Conservation (phyloP, 2,113 vertebrate genomes). For the Aspidoscelis tigris region DNA sequence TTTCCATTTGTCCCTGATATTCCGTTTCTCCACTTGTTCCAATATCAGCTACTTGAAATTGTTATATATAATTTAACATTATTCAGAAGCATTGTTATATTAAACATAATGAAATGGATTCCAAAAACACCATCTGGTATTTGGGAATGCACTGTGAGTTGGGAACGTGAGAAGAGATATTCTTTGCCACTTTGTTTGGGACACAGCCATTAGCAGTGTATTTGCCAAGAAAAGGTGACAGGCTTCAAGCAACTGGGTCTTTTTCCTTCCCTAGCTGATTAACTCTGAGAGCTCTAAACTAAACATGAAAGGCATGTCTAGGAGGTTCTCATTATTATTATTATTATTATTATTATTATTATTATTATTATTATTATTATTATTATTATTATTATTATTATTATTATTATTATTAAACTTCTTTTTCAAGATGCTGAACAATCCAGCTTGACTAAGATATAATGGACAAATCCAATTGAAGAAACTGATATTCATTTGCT, state of each 20-base stretch:
- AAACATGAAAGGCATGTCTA: slow-evolving; percentile 58
- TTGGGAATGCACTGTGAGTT: slow-evolving; percentile 86
- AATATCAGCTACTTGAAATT: slow-evolving; percentile 80
- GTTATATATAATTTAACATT: slow-evolving; percentile 90
- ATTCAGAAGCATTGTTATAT: slow-evolving; percentile 90
- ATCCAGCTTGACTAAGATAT: slow-evolving; percentile 40
- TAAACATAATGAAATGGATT: slow-evolving; percentile 90
- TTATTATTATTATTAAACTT: no score
- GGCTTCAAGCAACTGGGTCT: slow-evolving; percentile 81
- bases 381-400: background rate
- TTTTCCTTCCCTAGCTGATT: slow-evolving; percentile 70
- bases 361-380: slow-evolving; percentile 7
- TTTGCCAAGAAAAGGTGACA: slow-evolving; percentile 97
- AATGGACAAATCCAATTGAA: slow-evolving; percentile 58
- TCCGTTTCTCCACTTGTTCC: slow-evolving; percentile 77
- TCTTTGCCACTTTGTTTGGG: slow-evolving; percentile 91
- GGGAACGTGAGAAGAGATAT: slow-evolving; percentile 90
- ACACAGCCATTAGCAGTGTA: slow-evolving; percentile 88
- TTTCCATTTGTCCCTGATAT: slow-evolving; percentile 77
- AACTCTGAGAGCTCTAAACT: slow-evolving; percentile 79
- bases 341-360: background rate
- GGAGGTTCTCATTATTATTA: slow-evolving; percentile 51
- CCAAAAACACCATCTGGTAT: slow-evolving; percentile 98
- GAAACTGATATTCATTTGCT: slow-evolving; percentile 55
- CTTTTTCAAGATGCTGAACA: background rate